These are phyloP conservation scores for Baccha elongata DNA, from an alignment of 2,888 invertebrate genomes.

Conservation along the genomic window DNA sequence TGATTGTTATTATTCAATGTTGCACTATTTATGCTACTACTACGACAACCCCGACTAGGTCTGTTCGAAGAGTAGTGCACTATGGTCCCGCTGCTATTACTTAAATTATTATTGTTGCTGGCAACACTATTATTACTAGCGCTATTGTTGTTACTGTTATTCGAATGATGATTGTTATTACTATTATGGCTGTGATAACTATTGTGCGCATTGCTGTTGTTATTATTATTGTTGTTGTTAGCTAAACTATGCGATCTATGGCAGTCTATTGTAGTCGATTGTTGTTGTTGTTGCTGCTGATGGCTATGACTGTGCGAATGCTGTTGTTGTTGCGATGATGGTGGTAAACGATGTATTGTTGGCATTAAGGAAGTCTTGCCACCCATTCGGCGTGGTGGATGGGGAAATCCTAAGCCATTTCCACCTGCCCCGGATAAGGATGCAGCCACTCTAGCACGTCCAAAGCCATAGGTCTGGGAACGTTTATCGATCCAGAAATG, in stretches of 20 bases:
- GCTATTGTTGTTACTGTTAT: conserved; percentile 49
- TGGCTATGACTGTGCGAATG: conserved; percentile 57
- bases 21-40: conserved; percentile 70
- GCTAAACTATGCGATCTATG: conserved; percentile 74
- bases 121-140: conserved; percentile 74
- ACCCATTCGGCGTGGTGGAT: conserved; percentile 82
- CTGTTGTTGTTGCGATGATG: conserved; percentile 76
- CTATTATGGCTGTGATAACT: conserved; percentile 61
- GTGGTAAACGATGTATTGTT: conserved; percentile 88
- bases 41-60: conserved; percentile 48
- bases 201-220: conserved; percentile 67
- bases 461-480: conserved; percentile 89
- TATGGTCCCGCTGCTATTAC: conserved; percentile 75
- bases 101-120: conserved; percentile 54
- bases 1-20: conserved; percentile 75
- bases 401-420: conserved; percentile 83
- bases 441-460: conserved; percentile 87
- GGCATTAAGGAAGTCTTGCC: conserved; percentile 84
- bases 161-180: conserved; percentile 64
- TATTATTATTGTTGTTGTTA: conserved; percentile 74
- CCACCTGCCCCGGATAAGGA: conserved; percentile 86
- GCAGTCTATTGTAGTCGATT: conserved; percentile 73
- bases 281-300: conserved; percentile 66
- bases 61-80: conserved; percentile 70
- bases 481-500: conserved; percentile 95